phyloP scores from a whole-genome alignment of 2,797 vertebrate genomes.

The Chelmon rostratus region DNA sequence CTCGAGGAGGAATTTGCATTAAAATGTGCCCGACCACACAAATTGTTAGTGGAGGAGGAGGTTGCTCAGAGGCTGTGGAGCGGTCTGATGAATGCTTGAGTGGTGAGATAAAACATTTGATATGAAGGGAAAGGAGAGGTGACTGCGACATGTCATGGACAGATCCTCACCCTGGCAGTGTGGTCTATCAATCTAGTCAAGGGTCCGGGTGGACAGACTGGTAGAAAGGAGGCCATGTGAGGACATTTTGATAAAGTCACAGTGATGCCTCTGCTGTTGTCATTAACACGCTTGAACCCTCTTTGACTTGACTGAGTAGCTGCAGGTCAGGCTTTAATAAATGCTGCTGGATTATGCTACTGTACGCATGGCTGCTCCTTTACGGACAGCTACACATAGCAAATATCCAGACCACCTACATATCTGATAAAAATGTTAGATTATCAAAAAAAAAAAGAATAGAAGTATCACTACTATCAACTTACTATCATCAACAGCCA shows the following conservation, averaged over 20 bases:
- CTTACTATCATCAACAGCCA: too few relatives aligned
- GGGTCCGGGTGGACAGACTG: neutral
- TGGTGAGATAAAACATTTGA: conserved; percentile 30
- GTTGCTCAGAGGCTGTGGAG: conserved; percentile 9
- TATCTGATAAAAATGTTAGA: conserved; percentile 21
- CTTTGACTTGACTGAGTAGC: conserved; percentile 63
- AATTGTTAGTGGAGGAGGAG: conserved; percentile 22
- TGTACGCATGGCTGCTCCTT: conserved; percentile 44
- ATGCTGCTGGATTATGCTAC: conserved; percentile 57
- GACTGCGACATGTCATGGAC: conserved; percentile 33
- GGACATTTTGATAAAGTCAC: conserved; percentile 51
- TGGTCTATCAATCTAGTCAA: conserved; percentile 44
- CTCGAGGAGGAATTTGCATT: conserved; percentile 47
- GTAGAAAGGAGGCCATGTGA: conserved; percentile 35
- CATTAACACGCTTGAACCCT: conserved; percentile 61
- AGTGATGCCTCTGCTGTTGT: conserved; percentile 45
- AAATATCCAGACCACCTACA: conserved; percentile 26
- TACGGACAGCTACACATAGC: conserved; percentile 29
- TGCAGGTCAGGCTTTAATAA: conserved; percentile 75
- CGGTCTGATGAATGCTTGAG: conserved; percentile 28
- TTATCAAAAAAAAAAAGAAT: conserved; percentile 16
- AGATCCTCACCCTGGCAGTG: conserved; percentile 8
- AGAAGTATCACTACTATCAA: too few relatives aligned
- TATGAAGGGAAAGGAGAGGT: conserved; percentile 26
- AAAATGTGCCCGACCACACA: conserved; percentile 22